Conservation (phyloP, 2,888 invertebrate species). For the Octodonta nipae region DNA sequence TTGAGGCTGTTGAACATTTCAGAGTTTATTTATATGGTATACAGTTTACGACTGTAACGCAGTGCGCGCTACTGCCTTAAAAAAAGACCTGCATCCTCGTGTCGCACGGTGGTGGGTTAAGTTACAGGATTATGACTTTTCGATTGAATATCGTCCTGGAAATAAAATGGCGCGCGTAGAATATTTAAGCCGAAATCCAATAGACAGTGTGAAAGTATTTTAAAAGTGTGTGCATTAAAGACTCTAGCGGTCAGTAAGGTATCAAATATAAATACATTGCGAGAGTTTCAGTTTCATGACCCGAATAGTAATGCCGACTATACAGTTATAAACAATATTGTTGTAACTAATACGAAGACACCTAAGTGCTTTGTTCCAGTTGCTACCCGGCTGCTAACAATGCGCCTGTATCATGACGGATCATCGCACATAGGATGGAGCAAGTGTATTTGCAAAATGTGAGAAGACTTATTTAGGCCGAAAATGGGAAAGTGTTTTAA, state of each 20-base stretch:
- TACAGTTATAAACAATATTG: neutral
- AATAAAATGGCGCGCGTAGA: slow-evolving; percentile 14
- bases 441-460: slow-evolving; percentile 12
- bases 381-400: slow-evolving; percentile 9
- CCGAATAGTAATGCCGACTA: slow-evolving; percentile 5
- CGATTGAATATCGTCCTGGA: slow-evolving; percentile 16
- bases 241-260: slow-evolving; percentile 3
- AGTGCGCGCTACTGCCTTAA: slow-evolving; percentile 15
- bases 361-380: slow-evolving; percentile 11
- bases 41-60: slow-evolving; percentile 18
- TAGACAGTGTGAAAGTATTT: neutral
- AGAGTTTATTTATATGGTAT: slow-evolving; percentile 14
- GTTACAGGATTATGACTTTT: slow-evolving; percentile 18
- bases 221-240: neutral
- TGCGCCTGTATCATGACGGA: slow-evolving; percentile 8
- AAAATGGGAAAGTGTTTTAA: too few relatives aligned
- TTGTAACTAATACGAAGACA: neutral
- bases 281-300: slow-evolving; percentile 7
- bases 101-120: slow-evolving; percentile 18
- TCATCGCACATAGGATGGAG: slow-evolving; percentile 10
- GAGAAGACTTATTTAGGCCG: too few relatives aligned
- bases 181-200: slow-evolving; percentile 14
- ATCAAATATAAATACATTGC: slow-evolving; percentile 2
- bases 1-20: slow-evolving; percentile 13
- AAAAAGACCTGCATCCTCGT: slow-evolving; percentile 10